Base-by-base conservation (phyloP, 2,113 vertebrate species). In the Shinisaurus crocodilurus region DNA sequence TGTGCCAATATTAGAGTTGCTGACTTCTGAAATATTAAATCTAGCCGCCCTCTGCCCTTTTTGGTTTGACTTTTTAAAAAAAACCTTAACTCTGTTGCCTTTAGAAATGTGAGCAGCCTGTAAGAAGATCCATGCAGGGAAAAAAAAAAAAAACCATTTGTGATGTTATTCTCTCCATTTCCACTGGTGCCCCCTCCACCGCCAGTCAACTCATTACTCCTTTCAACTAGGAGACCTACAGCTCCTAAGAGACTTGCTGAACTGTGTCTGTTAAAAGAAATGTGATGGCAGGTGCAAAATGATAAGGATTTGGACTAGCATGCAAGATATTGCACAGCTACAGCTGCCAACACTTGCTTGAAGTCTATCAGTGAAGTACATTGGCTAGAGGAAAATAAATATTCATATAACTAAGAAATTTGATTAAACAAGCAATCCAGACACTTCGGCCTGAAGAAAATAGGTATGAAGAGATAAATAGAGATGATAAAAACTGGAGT, bases 61-160 rank as follows among this genome's bases (percentile, higher is more conserved):
- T 90, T 9, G 13, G 43, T 1, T 0, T 32, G 93, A 6, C 18
- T 54, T 87, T 77, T 0, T 90, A 75, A 83, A n/a, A n/a, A n/a
- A n/a, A n/a, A n/a, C n/a, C 84, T 91, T 69, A 77, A 0, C 0
- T 1, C 50, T 50, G 1, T 45, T 84, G n/a, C 83, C 75, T 82
- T 89, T 88, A 89, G 74, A 93, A 93, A 92, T 82, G 12, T 87
- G 76, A 1, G 9, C 65, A 50, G 1, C 0, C 25, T 54, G 13
- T 90, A 76, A 89, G 90, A 84, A 90, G 7, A 90, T 63, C 0
- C 63, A 43, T 34, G n/a, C 32, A 86, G 60, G n/a, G n/a, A n/a
- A n/a, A n/a, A n/a, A n/a, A n/a, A n/a, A n/a, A n/a, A n/a, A 69
- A 91, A 76, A 79, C 16, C 18, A 0, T 18, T 86, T 77, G n/a